Base-by-base conservation (phyloP, 1,140 invertebrate species). In the Orius insidiosus region DNA sequence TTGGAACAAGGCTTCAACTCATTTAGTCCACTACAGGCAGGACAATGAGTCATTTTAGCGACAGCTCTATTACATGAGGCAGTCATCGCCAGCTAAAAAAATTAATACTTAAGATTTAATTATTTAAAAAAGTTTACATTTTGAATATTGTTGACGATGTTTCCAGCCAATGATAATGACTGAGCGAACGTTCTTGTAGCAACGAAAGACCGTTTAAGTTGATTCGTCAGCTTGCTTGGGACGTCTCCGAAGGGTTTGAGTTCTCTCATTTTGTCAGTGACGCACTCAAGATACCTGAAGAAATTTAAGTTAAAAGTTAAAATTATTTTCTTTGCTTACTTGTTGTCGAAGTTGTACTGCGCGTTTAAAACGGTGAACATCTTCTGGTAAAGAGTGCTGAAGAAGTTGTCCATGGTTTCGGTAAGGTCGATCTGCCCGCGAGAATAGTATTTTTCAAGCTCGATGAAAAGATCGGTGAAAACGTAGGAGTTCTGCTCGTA, bases 331-430 rank as follows among this genome's bases (percentile, higher is more conserved):
- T n/a, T 15, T 13, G 73, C 69, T 73, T 65, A 90, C 70, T 79
- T 82, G 35, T 82, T 77, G 60, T 88, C 78, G 57, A 95, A 92
- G 36, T 68, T 68, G 59, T 94, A 93, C 59, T 92, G 86, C 3
- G 76, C 70, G 63, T 97, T 96, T 48, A 96, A 67, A 16, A 96
- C 87, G 0, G 76, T 81, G 64, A 97, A 97, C 89, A 98, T 96
- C 60, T 86, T 88, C 62, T 92, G 81, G 59, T 96, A 92, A 0
- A 97, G 74, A 3, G 77, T 81, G 42, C 75, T 78, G 67, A 97
- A 98, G 68, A 98, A 98, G 46, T 75, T 75, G 53, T 96, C 84
- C 77, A 97, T 80, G 13, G 84, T 80, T 11, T 79, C 76, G 31
- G 80, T 72, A 8, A 97, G 72, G 59, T 92, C 77, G 7, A 84